Base-by-base conservation (phyloP, 2,888 invertebrate species). In the Erynnis tages region DNA sequence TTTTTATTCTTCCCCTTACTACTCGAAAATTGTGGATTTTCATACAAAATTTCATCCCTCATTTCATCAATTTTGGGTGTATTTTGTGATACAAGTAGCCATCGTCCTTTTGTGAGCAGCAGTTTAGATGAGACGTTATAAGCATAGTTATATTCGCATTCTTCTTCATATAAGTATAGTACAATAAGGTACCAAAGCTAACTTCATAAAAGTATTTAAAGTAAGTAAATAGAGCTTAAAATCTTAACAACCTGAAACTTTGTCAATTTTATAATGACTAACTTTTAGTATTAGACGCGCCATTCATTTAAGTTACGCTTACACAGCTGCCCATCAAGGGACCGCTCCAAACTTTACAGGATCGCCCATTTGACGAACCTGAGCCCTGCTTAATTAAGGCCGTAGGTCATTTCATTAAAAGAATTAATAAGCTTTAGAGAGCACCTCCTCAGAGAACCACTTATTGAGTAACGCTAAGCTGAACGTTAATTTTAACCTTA, bases 311-410 rank as follows among this genome's bases (percentile, higher is more conserved):
- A 79, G 72, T 76, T 74, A 69, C 62, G 69, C 69, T 70, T 71
- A 73, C 73, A 67, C 68, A 72, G 71, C 69, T 49, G 62, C 61
- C 60, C 71, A 23, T 60, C 72, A 56, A 53, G 79, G 80, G 78
- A 77, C 58, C 71, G 64, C 71, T 83, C 61, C 61, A 73, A 84
- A 86, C 76, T 84, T 85, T 76, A 67, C 65, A 66, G 61, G 58
- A 60, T 68, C 76, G 67, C 66, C 68, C 67, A 70, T 74, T 76
- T 71, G 63, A 67, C 65, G 61, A 66, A 65, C 63, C 58, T 58
- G 64, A 66, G 67, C 60, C 61, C 65, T 56, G 61, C 65, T 66
- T 80, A 79, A 79, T 78, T 77, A 79, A 62, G 54, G 54, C 65
- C 58, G 62, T 64, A 59, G 62, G 65, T 65, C 67, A 60, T 69